Evolutionary conservation across 2,888 invertebrate species (phyloP).

Genomic region (Orthosia gracilis): DNA sequence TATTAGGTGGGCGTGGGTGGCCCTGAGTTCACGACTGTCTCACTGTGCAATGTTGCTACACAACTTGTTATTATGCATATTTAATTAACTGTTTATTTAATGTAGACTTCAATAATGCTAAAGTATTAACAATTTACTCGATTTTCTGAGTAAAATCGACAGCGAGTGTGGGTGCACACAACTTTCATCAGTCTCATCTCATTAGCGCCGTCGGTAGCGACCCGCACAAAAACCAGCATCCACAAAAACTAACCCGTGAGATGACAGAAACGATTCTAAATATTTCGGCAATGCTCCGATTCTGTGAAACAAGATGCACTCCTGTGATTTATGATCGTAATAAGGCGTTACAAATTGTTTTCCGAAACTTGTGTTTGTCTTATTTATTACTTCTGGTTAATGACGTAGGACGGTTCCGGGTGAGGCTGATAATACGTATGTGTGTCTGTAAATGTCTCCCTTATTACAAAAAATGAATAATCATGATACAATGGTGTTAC

Average conservation of each 20-base stretch:
- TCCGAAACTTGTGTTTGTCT: slow-evolving; percentile 76
- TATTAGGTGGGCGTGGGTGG: slow-evolving; percentile 72
- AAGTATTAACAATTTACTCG: slow-evolving; percentile 5
- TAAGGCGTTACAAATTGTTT: slow-evolving; percentile 88
- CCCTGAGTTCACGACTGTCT: slow-evolving; percentile 71
- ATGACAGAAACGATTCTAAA: slow-evolving; percentile 88
- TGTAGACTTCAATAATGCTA: background rate
- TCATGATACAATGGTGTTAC: slow-evolving; percentile 73
- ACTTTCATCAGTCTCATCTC: slow-evolving; percentile 75
- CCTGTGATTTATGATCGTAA: slow-evolving; percentile 84
- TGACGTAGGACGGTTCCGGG: slow-evolving; percentile 66
- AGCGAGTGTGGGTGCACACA: slow-evolving; percentile 38
- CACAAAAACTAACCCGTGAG: slow-evolving; percentile 82
- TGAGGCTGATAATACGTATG: slow-evolving; percentile 49
- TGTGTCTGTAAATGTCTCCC: slow-evolving; percentile 49
- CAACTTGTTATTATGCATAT: slow-evolving; percentile 37
- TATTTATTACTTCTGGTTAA: slow-evolving; percentile 77
- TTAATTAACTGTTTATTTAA: slow-evolving; percentile 45
- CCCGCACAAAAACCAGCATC: slow-evolving; percentile 76
- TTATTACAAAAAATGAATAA: slow-evolving; percentile 73
- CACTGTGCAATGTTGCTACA: slow-evolving; percentile 45
- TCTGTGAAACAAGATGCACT: slow-evolving; percentile 86
- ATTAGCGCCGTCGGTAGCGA: slow-evolving; percentile 83
- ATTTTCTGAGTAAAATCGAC: slow-evolving; percentile 31
- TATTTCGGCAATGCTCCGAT: slow-evolving; percentile 88